Evolutionary conservation across 2,113 vertebrate genomes (phyloP).

Genomic region (Elanoides forficatus): DNA sequence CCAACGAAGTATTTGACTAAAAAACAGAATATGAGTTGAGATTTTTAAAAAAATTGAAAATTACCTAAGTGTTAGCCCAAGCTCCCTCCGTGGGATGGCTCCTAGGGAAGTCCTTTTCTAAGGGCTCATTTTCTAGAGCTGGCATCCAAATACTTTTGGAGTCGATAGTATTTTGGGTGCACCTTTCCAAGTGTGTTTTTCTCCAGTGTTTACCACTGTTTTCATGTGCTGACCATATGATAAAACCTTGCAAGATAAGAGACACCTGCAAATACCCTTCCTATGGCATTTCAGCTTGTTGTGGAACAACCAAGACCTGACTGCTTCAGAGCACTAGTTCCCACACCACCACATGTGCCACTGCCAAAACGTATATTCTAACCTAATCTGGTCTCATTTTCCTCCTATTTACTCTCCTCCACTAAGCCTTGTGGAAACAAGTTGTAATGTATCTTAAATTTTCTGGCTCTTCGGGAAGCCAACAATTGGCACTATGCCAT

Average conservation of each 20-base stretch:
- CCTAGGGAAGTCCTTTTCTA: neutral
- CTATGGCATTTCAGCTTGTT: neutral
- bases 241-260: neutral
- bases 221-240: neutral
- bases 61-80: neutral
- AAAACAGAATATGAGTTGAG: neutral
- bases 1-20: neutral
- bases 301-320: neutral
- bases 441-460: neutral
- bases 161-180: neutral
- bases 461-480: neutral
- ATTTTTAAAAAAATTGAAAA: neutral
- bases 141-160: neutral
- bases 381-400: neutral
- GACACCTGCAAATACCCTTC: neutral
- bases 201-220: neutral
- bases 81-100: neutral
- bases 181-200: neutral
- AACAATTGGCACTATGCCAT: neutral
- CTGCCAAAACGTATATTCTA: neutral
- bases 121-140: neutral
- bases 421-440: neutral
- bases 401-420: neutral
- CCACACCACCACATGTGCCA: neutral
- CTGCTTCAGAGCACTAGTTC: neutral